Evolutionary conservation across 2,888 invertebrate species (phyloP), one percentile per base, ranked within the genome.

Genomic region (Xestia rhomboidea): DNA sequence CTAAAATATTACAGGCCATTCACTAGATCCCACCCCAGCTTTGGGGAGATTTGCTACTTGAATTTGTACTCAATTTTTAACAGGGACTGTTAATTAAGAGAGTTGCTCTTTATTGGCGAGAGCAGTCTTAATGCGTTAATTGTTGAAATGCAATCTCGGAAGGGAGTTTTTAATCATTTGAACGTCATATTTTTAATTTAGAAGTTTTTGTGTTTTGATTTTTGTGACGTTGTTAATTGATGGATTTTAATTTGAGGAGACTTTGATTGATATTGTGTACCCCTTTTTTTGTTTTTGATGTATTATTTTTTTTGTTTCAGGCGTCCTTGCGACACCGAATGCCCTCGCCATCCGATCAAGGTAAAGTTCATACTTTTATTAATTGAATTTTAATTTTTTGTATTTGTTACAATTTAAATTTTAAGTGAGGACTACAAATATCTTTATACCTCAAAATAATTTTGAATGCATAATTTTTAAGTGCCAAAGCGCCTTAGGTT

Each of bases 41-140:
- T 49, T 82, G 91, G 92, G 93, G 94, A 90, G 94, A 94, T 93
- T 92, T 92, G 95, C 94, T 95, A 96, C 96, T 95, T 95, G 96
- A 96, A 96, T 96, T 96, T 96, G 96, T 96, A 96, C 96, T 96
- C 95, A 95, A 96, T 96, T 96, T 96, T 96, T 96, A 96, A 96
- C 95, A 93, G 95, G 94, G 93, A 93, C 95, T 92, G 93, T 96
- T 96, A 96, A 96, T 96, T 96, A 96, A 96, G 95, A 94, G 94
- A 95, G 94, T 92, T 93, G 92, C 95, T 95, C 95, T 96, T 96
- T 96, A 96, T 96, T 96, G 96, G 95, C 94, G 92, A 93, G 93
- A 92, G 93, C 92, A 94, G 92, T 94, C 95, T 95, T 96, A 96
- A 96, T 96, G 96, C 96, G 96, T 96, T 96, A 96, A 96, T 96